Evolutionary conservation across 2,888 invertebrate genomes (phyloP), one percentile per base, ranked within the genome.

Genomic region (Teleiodes luculella): DNA sequence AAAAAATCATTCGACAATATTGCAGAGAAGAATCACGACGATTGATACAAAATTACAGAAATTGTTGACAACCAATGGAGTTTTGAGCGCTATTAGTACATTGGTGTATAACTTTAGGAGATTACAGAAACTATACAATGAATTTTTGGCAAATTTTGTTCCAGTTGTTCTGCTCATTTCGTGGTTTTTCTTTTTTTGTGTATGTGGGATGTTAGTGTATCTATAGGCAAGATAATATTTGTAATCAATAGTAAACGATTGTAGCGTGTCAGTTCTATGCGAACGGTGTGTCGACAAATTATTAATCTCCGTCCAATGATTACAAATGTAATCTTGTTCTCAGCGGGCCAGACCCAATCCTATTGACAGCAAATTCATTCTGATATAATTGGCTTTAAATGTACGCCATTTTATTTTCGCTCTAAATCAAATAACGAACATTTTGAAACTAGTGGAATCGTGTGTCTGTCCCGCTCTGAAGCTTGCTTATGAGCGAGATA

Each of bases 281-380:
- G 10, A 2, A 16, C n/a, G 8, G 41, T 41, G 1, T 14, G n/a
- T 35, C 3, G 35, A 35, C 4, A 4, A 14, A 14, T 13, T 3
- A 14, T 1, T 14, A n/a, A 16, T 41, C 14, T 20, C 5, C 41
- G 13, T 1, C 30, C 7, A 6, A 16, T 46, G 46, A 46, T 46
- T 31, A 46, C 46, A 31, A 46, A 46, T 46, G 46, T 46, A 8
- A 46, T 46, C 46, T 46, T 31, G 31, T 46, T 7, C 28, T 43
- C 2, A 43, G 28, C 43, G 43, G 43, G 28, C 43, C 28, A 28
- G 43, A 43, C 13, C 43, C 28, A n/a, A 43, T 43, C 43, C 11
- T 18, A 43, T 43, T 43, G 43, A 43, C 43, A 43, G 13, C 43
- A 43, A 41, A 20, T 24, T 5, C 10, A 24, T 5, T 8, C n/a